phyloP scores from a whole-genome alignment of 2,113 vertebrate genomes.

The Semnornis frantzii region DNA sequence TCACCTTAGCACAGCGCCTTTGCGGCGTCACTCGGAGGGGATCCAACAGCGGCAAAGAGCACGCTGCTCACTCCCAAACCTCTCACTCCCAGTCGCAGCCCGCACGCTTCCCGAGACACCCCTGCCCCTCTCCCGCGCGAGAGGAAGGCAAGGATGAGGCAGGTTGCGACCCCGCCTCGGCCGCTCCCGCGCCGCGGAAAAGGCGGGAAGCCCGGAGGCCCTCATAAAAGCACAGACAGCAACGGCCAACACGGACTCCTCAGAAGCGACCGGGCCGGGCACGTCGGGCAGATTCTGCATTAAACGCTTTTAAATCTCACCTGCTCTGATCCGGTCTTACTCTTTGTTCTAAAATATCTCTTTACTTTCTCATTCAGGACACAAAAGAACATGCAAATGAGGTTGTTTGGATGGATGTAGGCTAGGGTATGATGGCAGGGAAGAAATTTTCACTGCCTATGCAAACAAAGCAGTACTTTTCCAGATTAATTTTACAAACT shows the following conservation, averaged over 20 bases:
- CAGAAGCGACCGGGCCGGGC: fast-evolving
- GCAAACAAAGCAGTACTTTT: background rate
- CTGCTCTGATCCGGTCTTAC: too few relatives aligned
- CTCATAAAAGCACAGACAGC: fast-evolving
- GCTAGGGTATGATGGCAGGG: fast-evolving
- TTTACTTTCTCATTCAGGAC: background rate
- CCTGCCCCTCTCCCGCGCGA: fast-evolving
- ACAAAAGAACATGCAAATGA: background rate
- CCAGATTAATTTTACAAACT: background rate
- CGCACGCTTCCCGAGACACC: fast-evolving
- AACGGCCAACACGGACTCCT: fast-evolving
- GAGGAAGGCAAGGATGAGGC: fast-evolving
- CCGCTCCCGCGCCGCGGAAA: fast-evolving
- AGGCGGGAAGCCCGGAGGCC: background rate
- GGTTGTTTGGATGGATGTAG: too few relatives aligned
- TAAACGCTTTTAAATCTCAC: background rate
- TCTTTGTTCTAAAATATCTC: too few relatives aligned
- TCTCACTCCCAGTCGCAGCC: fast-evolving
- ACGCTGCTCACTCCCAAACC: fast-evolving
- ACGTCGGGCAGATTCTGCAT: fast-evolving
- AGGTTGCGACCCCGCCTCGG: fast-evolving
- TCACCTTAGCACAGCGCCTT: background rate
- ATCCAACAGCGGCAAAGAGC: background rate
- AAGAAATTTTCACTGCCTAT: background rate
- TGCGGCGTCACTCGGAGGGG: background rate